Percentiles rank a stretch among this genome's conserved stretches.
phyloP scores from a whole-genome alignment of 2,797 vertebrate species.

The Zalophus californianus region DNA sequence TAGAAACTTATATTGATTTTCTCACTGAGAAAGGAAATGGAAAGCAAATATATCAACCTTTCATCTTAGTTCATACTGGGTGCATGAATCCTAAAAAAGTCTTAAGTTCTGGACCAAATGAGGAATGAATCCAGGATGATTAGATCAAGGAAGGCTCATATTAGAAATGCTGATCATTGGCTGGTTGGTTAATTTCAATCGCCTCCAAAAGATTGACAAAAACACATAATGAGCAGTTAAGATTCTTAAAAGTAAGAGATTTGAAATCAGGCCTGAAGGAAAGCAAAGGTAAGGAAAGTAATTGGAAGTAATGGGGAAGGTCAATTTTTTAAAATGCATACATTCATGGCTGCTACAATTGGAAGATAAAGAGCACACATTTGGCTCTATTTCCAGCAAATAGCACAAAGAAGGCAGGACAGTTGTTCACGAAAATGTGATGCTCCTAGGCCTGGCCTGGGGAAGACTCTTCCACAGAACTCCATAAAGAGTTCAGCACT shows the following conservation, averaged over 20 bases:
- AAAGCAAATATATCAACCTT: neutral
- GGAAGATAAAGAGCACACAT: neutral
- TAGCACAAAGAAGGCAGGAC: neutral
- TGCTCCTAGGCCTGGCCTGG: neutral
- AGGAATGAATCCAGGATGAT: neutral
- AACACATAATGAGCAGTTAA: neutral
- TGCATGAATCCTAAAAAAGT: neutral
- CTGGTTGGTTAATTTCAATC: neutral
- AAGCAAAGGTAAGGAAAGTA: neutral
- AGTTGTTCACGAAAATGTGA: neutral
- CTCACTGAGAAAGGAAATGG: neutral
- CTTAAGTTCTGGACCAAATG: neutral
- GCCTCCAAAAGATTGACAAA: neutral
- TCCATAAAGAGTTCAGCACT: neutral
- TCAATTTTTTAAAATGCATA: neutral
- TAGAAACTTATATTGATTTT: slow-evolving; percentile 25
- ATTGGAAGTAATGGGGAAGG: neutral
- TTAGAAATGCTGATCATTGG: neutral
- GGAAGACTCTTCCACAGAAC: too few relatives aligned
- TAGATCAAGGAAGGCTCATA: neutral
- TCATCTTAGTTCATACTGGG: neutral
- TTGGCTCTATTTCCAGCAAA: neutral
- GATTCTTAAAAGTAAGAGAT: neutral
- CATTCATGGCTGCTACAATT: too few relatives aligned
- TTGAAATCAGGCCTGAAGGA: neutral